phyloP scores from a whole-genome alignment of 2,797 vertebrate species.

The Zenarchopterus dispar region DNA sequence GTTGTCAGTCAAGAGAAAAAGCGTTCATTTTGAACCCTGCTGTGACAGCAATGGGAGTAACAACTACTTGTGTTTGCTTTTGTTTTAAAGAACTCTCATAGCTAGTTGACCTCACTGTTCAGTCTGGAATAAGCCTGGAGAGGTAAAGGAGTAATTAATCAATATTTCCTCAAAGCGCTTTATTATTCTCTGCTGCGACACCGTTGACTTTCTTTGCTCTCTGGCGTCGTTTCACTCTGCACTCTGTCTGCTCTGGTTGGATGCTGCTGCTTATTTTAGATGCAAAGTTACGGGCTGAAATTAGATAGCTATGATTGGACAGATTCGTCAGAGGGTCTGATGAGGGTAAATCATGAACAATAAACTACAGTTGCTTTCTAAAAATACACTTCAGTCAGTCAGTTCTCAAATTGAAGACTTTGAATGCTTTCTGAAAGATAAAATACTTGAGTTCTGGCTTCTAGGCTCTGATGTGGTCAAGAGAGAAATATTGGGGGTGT shows the following conservation, averaged over 20 bases:
- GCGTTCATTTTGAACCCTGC: conserved; percentile 26
- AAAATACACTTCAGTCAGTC: neutral
- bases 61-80: conserved; percentile 72
- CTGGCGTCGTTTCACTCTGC: conserved; percentile 35
- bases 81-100: conserved; percentile 82
- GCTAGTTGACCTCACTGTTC: conserved; percentile 79
- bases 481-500: too few relatives aligned
- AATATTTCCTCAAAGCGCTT: conserved; percentile 38
- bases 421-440: too few relatives aligned
- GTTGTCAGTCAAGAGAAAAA: conserved; percentile 38
- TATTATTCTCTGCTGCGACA: conserved; percentile 46
- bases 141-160: conserved; percentile 76
- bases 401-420: too few relatives aligned
- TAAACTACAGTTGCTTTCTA: conserved; percentile 6
- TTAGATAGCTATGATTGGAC: neutral
- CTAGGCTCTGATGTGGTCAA: too few relatives aligned
- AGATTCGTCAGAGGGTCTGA: conserved; percentile 10
- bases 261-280: conserved; percentile 31
- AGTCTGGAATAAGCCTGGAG: conserved; percentile 80
- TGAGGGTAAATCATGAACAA: conserved; percentile 7
- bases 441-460: too few relatives aligned
- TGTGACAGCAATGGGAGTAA: conserved; percentile 45
- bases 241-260: conserved; percentile 52
- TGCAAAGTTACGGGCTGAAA: neutral
- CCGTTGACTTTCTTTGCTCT: conserved; percentile 30